phyloP scores from a whole-genome alignment of 2,113 vertebrate species.

The Athene noctua region DNA sequence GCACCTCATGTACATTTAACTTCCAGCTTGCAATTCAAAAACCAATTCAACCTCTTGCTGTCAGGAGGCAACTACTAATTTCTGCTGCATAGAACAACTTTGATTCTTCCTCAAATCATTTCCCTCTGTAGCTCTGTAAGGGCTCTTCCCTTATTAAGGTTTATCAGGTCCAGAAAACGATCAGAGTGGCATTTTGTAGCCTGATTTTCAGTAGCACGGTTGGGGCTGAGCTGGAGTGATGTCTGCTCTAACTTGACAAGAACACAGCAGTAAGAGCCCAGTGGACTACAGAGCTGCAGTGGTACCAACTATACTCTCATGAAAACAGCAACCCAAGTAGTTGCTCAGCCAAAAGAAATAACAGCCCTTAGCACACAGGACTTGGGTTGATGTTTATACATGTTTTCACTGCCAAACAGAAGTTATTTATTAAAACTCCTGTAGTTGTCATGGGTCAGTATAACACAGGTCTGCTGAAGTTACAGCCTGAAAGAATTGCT shows the following conservation, averaged over 20 bases:
- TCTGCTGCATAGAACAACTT: background rate
- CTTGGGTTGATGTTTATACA: background rate
- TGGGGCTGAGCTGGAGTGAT: background rate
- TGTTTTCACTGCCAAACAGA: background rate
- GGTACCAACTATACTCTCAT: background rate
- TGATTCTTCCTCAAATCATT: background rate
- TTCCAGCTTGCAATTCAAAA: background rate
- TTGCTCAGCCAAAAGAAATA: background rate
- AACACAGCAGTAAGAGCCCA: background rate
- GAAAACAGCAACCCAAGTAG: background rate
- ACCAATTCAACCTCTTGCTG: background rate
- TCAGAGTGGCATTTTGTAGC: background rate
- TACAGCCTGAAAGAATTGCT: background rate
- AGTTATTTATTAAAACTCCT: background rate
- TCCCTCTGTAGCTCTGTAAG: background rate
- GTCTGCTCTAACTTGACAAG: background rate
- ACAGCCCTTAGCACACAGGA: background rate
- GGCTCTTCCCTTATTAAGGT: background rate
- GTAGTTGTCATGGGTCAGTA: background rate
- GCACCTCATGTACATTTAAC: background rate
- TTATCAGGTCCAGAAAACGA: background rate
- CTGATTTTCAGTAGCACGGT: background rate
- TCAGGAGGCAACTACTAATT: background rate
- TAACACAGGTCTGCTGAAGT: background rate
- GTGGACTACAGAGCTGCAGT: background rate